phyloP scores from a whole-genome alignment of 1,140 invertebrate genomes.

The Sarcophaga bullata region DNA sequence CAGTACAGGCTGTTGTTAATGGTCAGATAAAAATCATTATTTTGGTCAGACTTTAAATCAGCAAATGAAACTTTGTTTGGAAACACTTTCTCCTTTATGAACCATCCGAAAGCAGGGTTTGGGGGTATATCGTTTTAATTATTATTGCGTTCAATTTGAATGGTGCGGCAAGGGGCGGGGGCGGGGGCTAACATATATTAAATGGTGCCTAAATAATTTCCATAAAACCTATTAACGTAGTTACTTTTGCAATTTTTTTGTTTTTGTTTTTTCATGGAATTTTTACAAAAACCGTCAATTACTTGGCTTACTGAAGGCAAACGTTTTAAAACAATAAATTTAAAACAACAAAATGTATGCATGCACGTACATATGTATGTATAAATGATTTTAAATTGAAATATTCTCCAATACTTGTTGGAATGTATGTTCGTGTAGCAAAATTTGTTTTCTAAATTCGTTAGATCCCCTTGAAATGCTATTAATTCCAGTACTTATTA shows the following conservation, averaged over 20 bases:
- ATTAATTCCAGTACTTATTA: no score
- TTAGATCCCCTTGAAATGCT: no score
- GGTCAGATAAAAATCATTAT: constrained; percentile 13
- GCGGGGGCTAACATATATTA: neutral
- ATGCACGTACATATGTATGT: neutral
- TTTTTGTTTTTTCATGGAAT: neutral
- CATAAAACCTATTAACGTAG: constrained; percentile 7
- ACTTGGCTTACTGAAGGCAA: neutral
- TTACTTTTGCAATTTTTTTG: neutral
- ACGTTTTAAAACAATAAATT: neutral
- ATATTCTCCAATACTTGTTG: no score
- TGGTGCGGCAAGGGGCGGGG: neutral
- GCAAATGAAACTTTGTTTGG: neutral
- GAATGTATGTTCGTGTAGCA: no score
- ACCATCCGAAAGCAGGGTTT: neutral
- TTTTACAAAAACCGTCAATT: constrained; percentile 18
- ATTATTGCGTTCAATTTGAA: constrained; percentile 15
- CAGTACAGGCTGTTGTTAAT: neutral
- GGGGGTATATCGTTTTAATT: neutral
- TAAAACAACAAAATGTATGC: neutral
- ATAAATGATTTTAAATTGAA: no score
- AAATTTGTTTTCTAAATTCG: no score
- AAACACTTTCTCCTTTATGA: neutral
- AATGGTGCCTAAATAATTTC: neutral
- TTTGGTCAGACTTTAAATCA: constrained; percentile 5